Evolutionary conservation across 2,113 vertebrate genomes (phyloP).

Genomic region (Hassar affinis): DNA sequence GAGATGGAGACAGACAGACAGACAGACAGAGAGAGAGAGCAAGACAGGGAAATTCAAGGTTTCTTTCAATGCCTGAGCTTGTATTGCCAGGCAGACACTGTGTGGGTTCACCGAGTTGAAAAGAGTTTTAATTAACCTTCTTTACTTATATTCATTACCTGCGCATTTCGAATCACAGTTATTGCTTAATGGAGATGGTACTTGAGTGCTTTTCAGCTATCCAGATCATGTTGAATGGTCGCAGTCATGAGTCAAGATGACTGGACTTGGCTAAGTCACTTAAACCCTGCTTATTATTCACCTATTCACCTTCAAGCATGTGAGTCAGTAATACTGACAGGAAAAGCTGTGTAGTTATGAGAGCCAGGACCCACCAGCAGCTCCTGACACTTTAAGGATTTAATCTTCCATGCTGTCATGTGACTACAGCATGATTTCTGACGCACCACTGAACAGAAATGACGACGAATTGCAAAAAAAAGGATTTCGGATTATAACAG

Average conservation of each 20-base stretch:
- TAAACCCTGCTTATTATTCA: not conserved
- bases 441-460: not conserved
- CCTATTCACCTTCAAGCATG: not conserved
- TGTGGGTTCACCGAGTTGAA: not conserved
- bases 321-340: too few species aligned
- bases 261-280: not conserved
- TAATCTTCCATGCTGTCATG: conserved; percentile 6
- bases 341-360: not conserved
- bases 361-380: not conserved
- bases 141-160: not conserved
- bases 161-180: too few species aligned
- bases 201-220: not conserved
- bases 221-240: not conserved
- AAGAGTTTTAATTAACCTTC: not conserved
- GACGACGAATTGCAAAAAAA: not conserved
- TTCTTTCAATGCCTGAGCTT: not conserved
- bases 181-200: not conserved
- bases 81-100: not conserved
- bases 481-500: not conserved
- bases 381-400: not conserved
- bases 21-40: not conserved
- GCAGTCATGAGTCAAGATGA: conserved; percentile 2
- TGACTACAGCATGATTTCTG: not conserved
- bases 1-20: not conserved
- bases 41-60: not conserved